Percentiles rank a stretch among this genome's conserved stretches.
Evolutionary conservation across 2,888 invertebrate genomes (phyloP).

Genomic region (Helobdella robusta): DNA sequence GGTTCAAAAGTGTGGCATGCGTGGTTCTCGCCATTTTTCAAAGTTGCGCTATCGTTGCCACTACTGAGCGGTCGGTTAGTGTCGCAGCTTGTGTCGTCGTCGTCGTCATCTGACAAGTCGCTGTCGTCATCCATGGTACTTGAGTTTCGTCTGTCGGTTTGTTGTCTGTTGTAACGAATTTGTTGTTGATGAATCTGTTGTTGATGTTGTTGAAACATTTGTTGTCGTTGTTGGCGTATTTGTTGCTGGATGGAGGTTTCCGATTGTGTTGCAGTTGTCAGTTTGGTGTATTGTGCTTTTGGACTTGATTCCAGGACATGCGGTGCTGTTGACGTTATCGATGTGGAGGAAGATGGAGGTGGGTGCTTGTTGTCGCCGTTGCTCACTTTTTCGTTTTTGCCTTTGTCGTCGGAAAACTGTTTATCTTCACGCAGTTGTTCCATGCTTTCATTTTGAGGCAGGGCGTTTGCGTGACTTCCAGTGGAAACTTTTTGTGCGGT

Average conservation of each 20-base stretch:
- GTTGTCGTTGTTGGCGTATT: no score
- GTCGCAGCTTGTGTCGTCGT: constrained; percentile 11
- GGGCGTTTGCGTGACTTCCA: no score
- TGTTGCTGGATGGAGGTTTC: background rate
- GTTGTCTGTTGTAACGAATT: background rate
- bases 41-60: background rate
- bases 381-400: background rate
- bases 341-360: no score
- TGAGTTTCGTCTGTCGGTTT: constrained; percentile 13
- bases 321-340: background rate
- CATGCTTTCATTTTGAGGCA: no score
- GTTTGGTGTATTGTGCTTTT: background rate
- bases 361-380: background rate
- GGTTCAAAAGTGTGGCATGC: constrained; percentile 50
- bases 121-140: constrained; percentile 19
- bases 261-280: background rate
- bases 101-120: constrained; percentile 22
- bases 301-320: background rate
- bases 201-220: background rate
- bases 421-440: background rate
- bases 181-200: background rate
- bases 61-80: background rate
- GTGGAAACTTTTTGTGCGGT: background rate
- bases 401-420: background rate
- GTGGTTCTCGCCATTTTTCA: constrained; percentile 36